Conservation (phyloP, 2,888 invertebrate genomes). For the Anorthoa munda region DNA sequence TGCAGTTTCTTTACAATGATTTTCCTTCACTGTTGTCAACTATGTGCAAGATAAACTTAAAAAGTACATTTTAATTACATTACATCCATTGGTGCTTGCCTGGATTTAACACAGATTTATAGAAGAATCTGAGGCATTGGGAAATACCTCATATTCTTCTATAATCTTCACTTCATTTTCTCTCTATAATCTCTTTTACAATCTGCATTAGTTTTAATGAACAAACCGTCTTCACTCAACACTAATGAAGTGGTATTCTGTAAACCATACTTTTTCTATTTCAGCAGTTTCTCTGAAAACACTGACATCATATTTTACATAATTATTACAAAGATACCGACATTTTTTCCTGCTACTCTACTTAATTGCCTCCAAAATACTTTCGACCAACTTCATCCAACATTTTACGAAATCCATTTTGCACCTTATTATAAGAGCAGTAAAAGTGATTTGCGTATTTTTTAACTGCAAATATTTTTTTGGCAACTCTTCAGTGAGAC, state of each 20-base stretch:
- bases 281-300: constrained; percentile 50
- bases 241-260: constrained; percentile 53
- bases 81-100: no score
- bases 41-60: no score
- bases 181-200: not conserved
- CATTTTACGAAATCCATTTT: constrained; percentile 31
- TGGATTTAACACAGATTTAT: no score
- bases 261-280: constrained; percentile 34
- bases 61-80: no score
- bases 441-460: constrained; percentile 43
- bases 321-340: constrained; percentile 65
- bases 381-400: constrained; percentile 28
- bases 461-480: constrained; percentile 33
- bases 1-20: no score
- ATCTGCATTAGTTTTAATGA: constrained; percentile 49
- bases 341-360: constrained; percentile 59
- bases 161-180: not conserved
- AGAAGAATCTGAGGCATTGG: no score
- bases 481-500: constrained; percentile 35
- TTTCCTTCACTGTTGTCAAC: no score
- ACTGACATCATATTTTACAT: constrained; percentile 63
- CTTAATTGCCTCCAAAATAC: constrained; percentile 67
- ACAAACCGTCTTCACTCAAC: constrained; percentile 36
- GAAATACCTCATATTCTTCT: not conserved
- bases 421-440: constrained; percentile 40